These are phyloP conservation scores for Trichogramma evanescens DNA, from an alignment of 2,888 invertebrate species.

Conservation along the genomic window DNA sequence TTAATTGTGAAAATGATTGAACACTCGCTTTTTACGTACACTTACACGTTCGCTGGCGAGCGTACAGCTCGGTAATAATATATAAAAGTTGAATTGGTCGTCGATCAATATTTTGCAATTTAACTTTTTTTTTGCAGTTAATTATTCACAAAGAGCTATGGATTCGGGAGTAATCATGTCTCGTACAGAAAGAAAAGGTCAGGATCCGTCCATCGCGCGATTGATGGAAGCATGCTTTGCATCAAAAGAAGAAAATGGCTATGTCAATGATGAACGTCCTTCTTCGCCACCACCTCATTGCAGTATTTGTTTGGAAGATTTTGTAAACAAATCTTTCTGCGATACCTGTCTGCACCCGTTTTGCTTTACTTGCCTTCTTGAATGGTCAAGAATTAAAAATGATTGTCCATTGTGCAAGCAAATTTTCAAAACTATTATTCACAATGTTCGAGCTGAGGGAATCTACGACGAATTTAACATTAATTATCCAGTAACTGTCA, in stretches of 20 bases:
- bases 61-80: no score
- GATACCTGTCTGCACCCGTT: constrained; percentile 91
- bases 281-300: constrained; percentile 78
- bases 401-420: constrained; percentile 94
- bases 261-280: constrained; percentile 27
- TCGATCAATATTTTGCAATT: no score
- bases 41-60: no score
- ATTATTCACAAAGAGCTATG: no score
- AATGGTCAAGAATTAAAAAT: constrained; percentile 92
- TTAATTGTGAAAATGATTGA: no score
- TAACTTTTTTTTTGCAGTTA: no score
- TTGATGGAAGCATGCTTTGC: no score
- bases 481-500: constrained; percentile 29
- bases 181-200: no score
- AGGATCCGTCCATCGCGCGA: no score
- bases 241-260: constrained; percentile 33
- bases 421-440: constrained; percentile 82
- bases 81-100: no score
- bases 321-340: constrained; percentile 83
- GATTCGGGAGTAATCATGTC: no score
- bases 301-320: constrained; percentile 83
- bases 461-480: constrained; percentile 79
- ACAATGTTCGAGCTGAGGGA: constrained; percentile 80
- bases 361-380: constrained; percentile 84
- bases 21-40: no score